Conservation (phyloP, 2,113 vertebrate genomes). For the Campylomormyrus numenius region DNA sequence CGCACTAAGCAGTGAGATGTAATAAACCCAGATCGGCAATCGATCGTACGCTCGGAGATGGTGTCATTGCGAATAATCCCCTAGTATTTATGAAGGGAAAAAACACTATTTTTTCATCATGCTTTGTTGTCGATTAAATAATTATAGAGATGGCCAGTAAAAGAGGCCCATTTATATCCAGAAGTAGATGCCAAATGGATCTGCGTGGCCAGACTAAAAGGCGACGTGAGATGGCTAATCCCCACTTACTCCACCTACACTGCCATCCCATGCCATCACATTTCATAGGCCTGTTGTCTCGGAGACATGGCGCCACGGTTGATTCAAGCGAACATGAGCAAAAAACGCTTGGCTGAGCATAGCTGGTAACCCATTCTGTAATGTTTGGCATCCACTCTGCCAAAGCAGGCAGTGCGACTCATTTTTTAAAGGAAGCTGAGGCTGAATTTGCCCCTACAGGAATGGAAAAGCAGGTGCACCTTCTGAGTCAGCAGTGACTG, state of each 20-base stretch:
- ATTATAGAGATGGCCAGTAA: constrained; percentile 21
- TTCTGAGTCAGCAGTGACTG: background rate
- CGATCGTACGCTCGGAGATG: constrained; percentile 13
- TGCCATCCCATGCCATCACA: background rate
- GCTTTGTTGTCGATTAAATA: constrained; percentile 21
- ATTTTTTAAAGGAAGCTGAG: background rate
- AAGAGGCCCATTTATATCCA: constrained; percentile 9
- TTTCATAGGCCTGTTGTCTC: background rate
- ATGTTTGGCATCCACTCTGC: background rate
- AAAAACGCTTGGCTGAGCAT: constrained; percentile 5
- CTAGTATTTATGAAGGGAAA: constrained; percentile 27
- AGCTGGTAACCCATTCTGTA: background rate
- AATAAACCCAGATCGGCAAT: constrained; percentile 26
- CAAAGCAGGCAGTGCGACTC: background rate
- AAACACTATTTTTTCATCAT: constrained; percentile 22
- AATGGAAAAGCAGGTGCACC: background rate
- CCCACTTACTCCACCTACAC: constrained; percentile 2
- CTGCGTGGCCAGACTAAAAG: background rate
- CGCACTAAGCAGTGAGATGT: background rate
- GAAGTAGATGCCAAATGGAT: constrained; percentile 17
- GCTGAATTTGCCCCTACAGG: background rate
- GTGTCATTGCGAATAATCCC: constrained; percentile 23
- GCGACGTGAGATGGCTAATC: background rate
- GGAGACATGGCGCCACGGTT: background rate
- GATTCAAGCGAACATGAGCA: background rate